Conservation (phyloP, 2,113 vertebrate genomes). For the Zapus hudsonius region DNA sequence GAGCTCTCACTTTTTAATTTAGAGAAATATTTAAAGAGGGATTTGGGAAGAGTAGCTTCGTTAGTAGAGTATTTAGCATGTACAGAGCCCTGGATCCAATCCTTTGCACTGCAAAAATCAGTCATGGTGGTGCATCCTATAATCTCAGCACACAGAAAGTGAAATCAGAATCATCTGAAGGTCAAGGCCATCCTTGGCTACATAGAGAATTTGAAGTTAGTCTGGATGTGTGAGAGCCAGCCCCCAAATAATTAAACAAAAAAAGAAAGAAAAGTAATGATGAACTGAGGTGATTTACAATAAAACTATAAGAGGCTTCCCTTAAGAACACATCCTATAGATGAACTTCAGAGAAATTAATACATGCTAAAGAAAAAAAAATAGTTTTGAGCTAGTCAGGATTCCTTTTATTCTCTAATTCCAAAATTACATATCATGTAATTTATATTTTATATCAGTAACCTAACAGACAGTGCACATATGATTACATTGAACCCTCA, state of each 20-base stretch:
- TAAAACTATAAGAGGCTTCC: not conserved
- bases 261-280: not conserved
- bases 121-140: not conserved
- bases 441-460: not conserved
- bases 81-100: too few species aligned
- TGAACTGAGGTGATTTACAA: not conserved
- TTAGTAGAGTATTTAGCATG: not conserved
- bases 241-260: too few species aligned
- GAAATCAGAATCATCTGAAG: not conserved
- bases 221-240: too few species aligned
- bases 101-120: not conserved
- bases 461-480: not conserved
- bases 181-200: not conserved
- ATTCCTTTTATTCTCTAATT: conserved; percentile 47
- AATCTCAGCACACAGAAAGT: not conserved
- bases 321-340: not conserved
- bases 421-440: not conserved
- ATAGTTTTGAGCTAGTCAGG: not conserved
- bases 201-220: too few species aligned
- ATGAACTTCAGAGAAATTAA: not conserved
- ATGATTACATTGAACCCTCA: not conserved
- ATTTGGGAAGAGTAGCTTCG: not conserved
- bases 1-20: not conserved
- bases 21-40: not conserved
- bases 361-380: not conserved